These are phyloP conservation scores for Melanargia galathea DNA, from an alignment of 2,888 invertebrate species.

Conservation along the genomic window DNA sequence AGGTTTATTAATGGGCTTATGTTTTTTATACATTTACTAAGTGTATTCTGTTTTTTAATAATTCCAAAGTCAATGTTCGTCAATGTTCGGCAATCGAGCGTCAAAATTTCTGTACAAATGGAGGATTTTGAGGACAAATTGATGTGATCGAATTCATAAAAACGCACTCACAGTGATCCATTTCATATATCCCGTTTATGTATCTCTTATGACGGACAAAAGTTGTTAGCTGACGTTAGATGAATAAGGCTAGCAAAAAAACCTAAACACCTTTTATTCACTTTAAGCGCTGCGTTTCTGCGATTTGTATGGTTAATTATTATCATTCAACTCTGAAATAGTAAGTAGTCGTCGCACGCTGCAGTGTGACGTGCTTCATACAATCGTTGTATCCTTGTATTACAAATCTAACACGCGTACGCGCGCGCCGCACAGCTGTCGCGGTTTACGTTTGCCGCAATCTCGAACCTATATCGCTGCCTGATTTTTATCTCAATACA, in stretches of 20 bases:
- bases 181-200: constrained; percentile 4
- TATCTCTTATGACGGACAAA: neutral
- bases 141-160: too few species aligned
- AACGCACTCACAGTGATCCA: neutral
- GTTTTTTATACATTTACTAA: constrained; percentile 21
- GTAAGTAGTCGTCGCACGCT: too few species aligned
- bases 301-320: too few species aligned
- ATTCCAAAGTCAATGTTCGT: constrained; percentile 31
- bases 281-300: too few species aligned
- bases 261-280: too few species aligned
- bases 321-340: too few species aligned
- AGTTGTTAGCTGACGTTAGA: neutral
- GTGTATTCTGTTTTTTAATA: constrained; percentile 19
- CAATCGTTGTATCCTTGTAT: neutral
- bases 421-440: neutral
- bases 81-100: constrained; percentile 9
- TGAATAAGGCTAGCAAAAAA: neutral
- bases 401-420: neutral
- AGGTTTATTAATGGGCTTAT: constrained; percentile 52
- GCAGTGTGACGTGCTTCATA: too few species aligned
- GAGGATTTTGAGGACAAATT: constrained; percentile 2
- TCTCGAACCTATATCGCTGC: constrained; percentile 3
- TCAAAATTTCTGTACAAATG: constrained; percentile 14
- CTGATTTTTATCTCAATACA: constrained; percentile 9
- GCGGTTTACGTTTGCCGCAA: neutral